Evolutionary conservation across 1,140 invertebrate genomes (phyloP).

Genomic region (Sarcophaga bullata): DNA sequence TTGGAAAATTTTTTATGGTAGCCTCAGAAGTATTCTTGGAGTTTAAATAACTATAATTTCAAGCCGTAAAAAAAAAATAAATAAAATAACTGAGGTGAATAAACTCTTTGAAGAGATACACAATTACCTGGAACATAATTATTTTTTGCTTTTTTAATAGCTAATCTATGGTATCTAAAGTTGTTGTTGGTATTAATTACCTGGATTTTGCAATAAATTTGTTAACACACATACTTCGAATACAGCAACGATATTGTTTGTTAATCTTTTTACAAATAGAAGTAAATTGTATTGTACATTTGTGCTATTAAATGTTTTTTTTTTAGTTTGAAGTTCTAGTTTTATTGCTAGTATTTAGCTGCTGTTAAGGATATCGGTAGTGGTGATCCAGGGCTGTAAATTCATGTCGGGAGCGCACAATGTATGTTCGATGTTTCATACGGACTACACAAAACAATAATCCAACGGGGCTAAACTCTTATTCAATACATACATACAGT

Average conservation of each 20-base stretch:
- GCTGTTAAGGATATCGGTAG: too few species aligned
- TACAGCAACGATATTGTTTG: background rate
- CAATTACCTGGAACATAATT: too few species aligned
- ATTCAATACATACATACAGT: too few species aligned
- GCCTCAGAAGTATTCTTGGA: too few species aligned
- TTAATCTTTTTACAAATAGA: slow-evolving; percentile 19
- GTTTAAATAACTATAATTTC: too few species aligned
- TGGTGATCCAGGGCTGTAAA: too few species aligned
- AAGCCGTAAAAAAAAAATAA: too few species aligned
- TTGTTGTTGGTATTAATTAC: background rate
- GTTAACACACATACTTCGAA: background rate
- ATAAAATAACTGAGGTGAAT: too few species aligned
- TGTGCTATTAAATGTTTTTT: background rate
- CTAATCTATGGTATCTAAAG: too few species aligned
- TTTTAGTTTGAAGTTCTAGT: background rate
- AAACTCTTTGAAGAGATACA: too few species aligned
- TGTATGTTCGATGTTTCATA: background rate
- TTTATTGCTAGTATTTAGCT: background rate
- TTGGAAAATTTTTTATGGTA: too few species aligned
- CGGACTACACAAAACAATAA: background rate
- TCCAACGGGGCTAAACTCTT: background rate
- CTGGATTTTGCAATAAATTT: background rate
- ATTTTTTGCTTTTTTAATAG: too few species aligned
- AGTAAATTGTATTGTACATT: background rate
- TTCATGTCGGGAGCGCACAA: slow-evolving; percentile 17